Conservation (phyloP, 2,888 invertebrate species). For the Perdita meconis region DNA sequence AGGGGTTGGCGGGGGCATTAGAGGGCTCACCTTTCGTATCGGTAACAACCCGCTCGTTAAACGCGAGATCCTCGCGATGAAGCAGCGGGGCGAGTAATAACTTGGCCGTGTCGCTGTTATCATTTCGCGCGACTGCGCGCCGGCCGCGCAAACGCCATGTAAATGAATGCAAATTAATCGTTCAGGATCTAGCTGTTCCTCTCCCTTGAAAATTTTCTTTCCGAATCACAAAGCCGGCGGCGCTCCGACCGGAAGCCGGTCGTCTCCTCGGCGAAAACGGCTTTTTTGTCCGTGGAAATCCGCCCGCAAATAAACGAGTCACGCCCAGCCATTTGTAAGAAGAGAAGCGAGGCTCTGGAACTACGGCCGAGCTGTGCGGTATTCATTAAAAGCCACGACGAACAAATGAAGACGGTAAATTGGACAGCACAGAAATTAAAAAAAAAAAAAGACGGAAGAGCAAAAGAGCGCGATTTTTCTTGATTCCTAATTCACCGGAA, state of each 20-base stretch:
- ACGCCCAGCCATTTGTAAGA: slow-evolving; percentile 68
- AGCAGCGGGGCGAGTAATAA: slow-evolving; percentile 49
- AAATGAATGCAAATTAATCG: slow-evolving; percentile 63
- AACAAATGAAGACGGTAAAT: slow-evolving; percentile 57
- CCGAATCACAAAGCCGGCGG: slow-evolving; percentile 58
- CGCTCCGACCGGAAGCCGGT: slow-evolving; percentile 48
- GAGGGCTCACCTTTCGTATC: slow-evolving; percentile 24
- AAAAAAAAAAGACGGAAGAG: not conserved
- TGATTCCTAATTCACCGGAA: slow-evolving; percentile 40
- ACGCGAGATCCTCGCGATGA: slow-evolving; percentile 38
- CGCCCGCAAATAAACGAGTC: slow-evolving; percentile 67
- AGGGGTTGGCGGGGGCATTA: not conserved
- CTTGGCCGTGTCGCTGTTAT: slow-evolving; percentile 52
- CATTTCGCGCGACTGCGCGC: slow-evolving; percentile 27
- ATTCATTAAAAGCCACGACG: slow-evolving; percentile 46
- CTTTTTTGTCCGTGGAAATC: slow-evolving; percentile 58
- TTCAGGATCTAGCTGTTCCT: slow-evolving; percentile 41
- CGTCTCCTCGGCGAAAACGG: slow-evolving; percentile 54
- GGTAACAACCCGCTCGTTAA: slow-evolving; percentile 39
- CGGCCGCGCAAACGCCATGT: slow-evolving; percentile 47
- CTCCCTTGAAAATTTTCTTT: slow-evolving; percentile 54
- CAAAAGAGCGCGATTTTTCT: slow-evolving; percentile 3
- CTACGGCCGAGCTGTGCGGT: slow-evolving; percentile 58
- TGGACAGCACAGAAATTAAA: slow-evolving; percentile 20
- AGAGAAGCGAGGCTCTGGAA: slow-evolving; percentile 32